Evolutionary conservation across 2,888 invertebrate genomes (phyloP), one percentile per base, ranked within the genome.

Genomic region (Hyposoter dolosus): DNA sequence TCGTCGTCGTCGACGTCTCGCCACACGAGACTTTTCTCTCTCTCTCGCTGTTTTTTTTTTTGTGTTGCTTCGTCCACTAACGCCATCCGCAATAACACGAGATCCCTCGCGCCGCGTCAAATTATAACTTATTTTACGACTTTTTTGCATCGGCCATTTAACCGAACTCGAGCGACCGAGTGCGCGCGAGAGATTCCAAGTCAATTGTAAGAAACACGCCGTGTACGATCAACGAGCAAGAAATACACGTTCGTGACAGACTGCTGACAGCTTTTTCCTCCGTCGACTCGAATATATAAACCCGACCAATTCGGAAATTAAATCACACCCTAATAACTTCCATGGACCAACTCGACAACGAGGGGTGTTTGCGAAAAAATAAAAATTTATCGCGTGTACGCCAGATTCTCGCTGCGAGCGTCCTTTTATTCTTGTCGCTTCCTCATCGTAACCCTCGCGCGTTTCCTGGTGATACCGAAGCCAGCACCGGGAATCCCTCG

Each of bases 101-200:
- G 66, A 91, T 92, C 83, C 66, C 43, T 56, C 19, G 72, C 45
- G 45, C n/a, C 77, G 43, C 91, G 93, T 91, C 94, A 94, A 94
- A 94, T 94, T 94, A 94, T 94, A 94, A 94, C 94, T 94, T 94
- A 94, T 94, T 94, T 94, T 94, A 94, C 92, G 93, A 93, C 92
- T 94, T 94, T 93, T 94, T 93, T 93, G 92, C 92, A 94, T 91
- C 92, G 94, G 90, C 92, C 94, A 94, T 94, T 94, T 94, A 94
- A 94, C 92, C 92, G 89, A 89, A 88, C 72, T 77, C 82, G 84
- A 35, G 28, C 28, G 87, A 72, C 9, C 10, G 40, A 7, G 40
- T 10, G 56, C n/a, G 56, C n/a, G 60, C 56, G 60, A 78, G 81
- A 84, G 75, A 78, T 79, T 85, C 83, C 83, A 82, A 82, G 87